Base-by-base conservation (phyloP, 2,888 invertebrate genomes). In the Nymphalis polychloros region DNA sequence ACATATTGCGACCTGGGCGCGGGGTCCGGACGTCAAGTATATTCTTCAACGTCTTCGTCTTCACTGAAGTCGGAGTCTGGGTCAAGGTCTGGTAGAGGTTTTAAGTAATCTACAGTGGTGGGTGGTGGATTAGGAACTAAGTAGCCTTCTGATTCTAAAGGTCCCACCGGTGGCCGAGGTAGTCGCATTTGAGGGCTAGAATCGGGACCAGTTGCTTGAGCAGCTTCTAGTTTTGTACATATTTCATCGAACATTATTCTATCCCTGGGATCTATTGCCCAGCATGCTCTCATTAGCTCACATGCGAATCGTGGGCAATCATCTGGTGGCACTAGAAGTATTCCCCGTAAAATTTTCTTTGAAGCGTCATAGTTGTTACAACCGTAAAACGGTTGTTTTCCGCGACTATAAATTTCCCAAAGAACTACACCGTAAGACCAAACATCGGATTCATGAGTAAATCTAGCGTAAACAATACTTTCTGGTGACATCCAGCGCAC, bases 401-500 rank as follows among this genome's bases (percentile, higher is more conserved):
- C 98, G 76, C 95, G 95, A 75, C 97, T 97, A 90, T 97, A 98
- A 67, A 98, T 96, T 87, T 98, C 98, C 98, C 98, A 98, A 0
- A 98, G 93, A 7, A 98, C 96, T 2, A 98, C 97, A 0, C 98
- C 98, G 83, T 96, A 98, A 0, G 97, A 96, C 98, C 98, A 98
- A 0, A 98, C 96, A 84, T 98, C 98, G 0, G 97, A 97, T 87
- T 98, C 97, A 65, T 97, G 94, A 0, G 97, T 97, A 85, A 97
- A 98, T 59, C 97, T 94, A 31, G 97, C 97, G 81, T 97, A 98
- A 72, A 97, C 94, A 50, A 98, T 96, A 76, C 97, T 96, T 87
- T 98, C 98, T 0, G 97, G 97, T 0, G 98, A 96, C 98, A 98
- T 98, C 98, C 98, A 98, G n/a, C 98, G 94, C 0, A 98, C 96